Evolutionary conservation across 2,797 vertebrate genomes (phyloP).

Genomic region (Lindbergichthys nudifrons): DNA sequence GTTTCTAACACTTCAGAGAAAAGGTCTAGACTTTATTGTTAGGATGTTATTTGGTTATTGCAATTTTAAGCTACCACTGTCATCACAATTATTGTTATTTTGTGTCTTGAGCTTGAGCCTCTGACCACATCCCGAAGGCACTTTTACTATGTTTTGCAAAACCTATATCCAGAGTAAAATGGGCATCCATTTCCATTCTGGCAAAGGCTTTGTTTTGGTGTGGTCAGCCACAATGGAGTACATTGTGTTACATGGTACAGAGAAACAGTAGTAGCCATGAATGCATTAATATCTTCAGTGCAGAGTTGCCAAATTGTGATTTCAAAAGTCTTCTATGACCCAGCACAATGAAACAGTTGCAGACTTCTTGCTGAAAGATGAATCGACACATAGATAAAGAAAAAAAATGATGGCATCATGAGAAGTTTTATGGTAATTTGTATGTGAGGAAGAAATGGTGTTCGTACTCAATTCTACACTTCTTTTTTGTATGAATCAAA

Average conservation of each 20-base stretch:
- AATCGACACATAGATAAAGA: conserved; percentile 7
- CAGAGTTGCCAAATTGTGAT: conserved; percentile 4
- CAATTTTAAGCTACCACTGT: conserved; percentile 43
- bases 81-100: conserved; percentile 60
- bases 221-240: conserved; percentile 46
- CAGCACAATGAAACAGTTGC: background rate
- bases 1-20: conserved; percentile 12
- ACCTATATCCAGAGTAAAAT: conserved; percentile 57
- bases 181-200: conserved; percentile 48
- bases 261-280: background rate
- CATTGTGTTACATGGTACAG: background rate
- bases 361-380: conserved; percentile 27
- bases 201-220: conserved; percentile 28
- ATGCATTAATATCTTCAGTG: background rate
- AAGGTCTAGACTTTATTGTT: conserved; percentile 16
- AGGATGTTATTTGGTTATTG: background rate
- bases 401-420: background rate
- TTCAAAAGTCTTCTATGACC: conserved; percentile 10
- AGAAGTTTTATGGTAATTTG: background rate
- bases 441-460: background rate
- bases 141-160: conserved; percentile 36
- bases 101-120: conserved; percentile 36
- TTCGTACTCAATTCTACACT: background rate
- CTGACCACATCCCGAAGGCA: conserved; percentile 25
- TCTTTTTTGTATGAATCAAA: conserved; percentile 15